Percentiles rank a stretch among this genome's conserved stretches.
These are phyloP conservation scores for Geodia barretti DNA, from an alignment of 37 sponge, comb jelly and placozoan species.

Conservation along the genomic window DNA sequence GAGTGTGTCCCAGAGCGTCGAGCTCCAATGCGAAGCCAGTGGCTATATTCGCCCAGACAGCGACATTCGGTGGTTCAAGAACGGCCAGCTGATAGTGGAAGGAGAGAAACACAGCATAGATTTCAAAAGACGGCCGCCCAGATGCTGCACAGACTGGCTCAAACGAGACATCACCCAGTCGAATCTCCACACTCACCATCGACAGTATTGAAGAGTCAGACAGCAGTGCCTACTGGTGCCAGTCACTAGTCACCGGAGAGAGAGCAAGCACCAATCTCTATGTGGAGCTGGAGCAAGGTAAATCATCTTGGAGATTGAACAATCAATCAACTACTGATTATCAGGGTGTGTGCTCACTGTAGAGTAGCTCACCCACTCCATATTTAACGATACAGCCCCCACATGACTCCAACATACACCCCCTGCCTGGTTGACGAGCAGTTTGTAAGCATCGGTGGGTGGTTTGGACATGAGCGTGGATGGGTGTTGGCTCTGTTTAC, in stretches of 20 bases:
- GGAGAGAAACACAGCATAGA: background rate
- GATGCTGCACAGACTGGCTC: constrained; percentile 4
- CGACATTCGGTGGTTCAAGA: constrained; percentile 27
- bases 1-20: background rate
- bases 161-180: background rate
- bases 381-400: too few species aligned
- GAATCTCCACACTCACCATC: constrained; percentile 5
- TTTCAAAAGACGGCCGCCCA: background rate
- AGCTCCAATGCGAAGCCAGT: constrained; percentile 24
- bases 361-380: too few species aligned
- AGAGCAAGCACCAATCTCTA: background rate
- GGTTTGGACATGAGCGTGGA: too few species aligned
- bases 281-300: background rate
- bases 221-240: constrained; percentile 15
- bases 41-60: constrained; percentile 18
- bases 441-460: too few species aligned
- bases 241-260: background rate
- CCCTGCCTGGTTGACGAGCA: too few species aligned
- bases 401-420: too few species aligned
- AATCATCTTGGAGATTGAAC: too few species aligned
- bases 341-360: too few species aligned
- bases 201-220: background rate
- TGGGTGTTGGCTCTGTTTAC: background rate
- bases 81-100: background rate
- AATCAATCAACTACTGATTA: too few species aligned